Evolutionary conservation across 1,140 invertebrate species (phyloP), one percentile per base, ranked within the genome.

Genomic region (Pachyrhynchus sulphureomaculatus): DNA sequence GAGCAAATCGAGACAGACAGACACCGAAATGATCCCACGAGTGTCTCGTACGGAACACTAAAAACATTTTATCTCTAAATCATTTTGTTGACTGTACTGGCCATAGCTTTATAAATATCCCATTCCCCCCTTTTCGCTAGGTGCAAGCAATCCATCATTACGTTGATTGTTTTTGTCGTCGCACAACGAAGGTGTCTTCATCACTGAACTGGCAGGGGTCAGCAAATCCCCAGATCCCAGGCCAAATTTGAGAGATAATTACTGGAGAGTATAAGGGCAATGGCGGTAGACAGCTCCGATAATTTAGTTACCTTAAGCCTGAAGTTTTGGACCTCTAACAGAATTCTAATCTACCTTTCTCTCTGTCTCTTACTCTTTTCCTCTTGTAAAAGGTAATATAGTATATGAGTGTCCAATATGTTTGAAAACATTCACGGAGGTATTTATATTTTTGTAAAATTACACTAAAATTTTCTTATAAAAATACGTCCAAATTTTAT

Each of bases 211-310:
- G 54, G 44, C 57, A 58, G 51, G 65, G 63, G 62, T 62, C 61
- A 66, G 56, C 59, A 69, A 71, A 69, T 75, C 73, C 73, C 73
- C 57, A 70, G 66, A 59, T 71, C 73, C 73, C 73, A 63, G 64
- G 67, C 62, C 74, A 70, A 74, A 75, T 75, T 75, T 73, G 65
- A 73, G 72, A 75, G 72, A 75, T 75, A 75, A 75, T 75, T 75
- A 74, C 72, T 67, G 66, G 67, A 65, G 66, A 64, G 66, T 68
- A 54, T 53, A 60, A 53, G 64, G 54, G 65, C 64, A 65, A 63
- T 63, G 61, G 60, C 61, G 59, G 62, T 56, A 68, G 68, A 67
- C 67, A 64, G 62, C 64, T 64, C 48, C 62, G 62, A 67, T 70
- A 70, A 70, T 70, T 68, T 68, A 70, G 68, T 70, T 70, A 70